Evolutionary conservation across 2,113 vertebrate species (phyloP), one percentile per base, ranked within the genome.

Genomic region (Mirounga angustirostris): DNA sequence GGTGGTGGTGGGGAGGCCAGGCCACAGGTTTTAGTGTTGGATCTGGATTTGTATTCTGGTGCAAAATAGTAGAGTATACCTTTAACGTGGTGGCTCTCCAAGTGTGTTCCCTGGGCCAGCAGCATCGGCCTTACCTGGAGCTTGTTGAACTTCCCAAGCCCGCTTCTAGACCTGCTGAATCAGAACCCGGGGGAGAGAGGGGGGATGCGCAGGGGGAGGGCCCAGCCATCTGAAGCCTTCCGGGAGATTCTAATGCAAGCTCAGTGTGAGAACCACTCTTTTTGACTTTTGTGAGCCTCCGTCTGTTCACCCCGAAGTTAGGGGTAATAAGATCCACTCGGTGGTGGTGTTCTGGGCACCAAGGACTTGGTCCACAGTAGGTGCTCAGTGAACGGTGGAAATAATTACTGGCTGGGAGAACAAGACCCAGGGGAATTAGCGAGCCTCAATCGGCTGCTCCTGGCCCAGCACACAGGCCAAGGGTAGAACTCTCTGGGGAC

Each of bases 311-410:
- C 24, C n/a, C 43, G 61, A 36, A 59, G 52, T 54, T 11, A 56
- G 78, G 13, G 1, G 18, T 36, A 61, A 11, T 7, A 76, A 26
- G 79, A 74, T 56, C 21, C 43, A 14, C 59, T 3, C 2, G 0
- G 1, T 0, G n/a, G 21, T 4, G 13, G 7, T 16, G 36, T 7
- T 10, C 5, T 19, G 22, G 13, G 46, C 33, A 15, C 46, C 6
- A 7, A n/a, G 21, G 54, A 28, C 89, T 46, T 19, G 58, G 78
- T 14, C 10, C 40, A 0, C 13, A 58, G 56, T 5, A 56, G 63
- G 74, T n/a, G 59, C 61, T 65, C 74, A 74, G n/a, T 19, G 16
- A 84, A 87, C 19, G 30, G 74, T 0, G 54, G 46, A 50, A 73
- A 33, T 22, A 7, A 33, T 33, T 26, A 7, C 56, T 5, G 1